Conservation (phyloP, 2,113 vertebrate species). For the Rhizomys pruinosus region DNA sequence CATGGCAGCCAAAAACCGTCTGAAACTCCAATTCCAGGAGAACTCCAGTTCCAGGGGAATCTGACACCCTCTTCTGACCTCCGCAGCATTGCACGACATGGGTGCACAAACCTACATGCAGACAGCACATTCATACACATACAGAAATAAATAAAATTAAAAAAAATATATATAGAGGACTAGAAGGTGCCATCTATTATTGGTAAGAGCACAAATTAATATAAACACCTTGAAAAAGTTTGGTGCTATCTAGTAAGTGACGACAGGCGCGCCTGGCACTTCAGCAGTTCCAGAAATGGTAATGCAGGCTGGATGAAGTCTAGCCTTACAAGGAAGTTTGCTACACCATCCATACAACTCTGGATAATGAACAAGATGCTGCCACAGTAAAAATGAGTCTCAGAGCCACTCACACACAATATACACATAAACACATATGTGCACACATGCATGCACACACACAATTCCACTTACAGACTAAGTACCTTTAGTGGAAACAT, state of each 20-base stretch:
- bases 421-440: no score
- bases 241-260: background rate
- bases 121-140: no score
- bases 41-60: no score
- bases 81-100: no score
- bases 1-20: no score
- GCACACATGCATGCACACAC: no score
- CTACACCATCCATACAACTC: background rate
- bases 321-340: no score
- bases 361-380: background rate
- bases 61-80: no score
- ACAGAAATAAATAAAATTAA: no score
- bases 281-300: background rate
- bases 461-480: background rate
- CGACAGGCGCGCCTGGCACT: accelerated
- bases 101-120: no score
- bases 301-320: background rate
- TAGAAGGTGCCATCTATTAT: background rate
- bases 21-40: no score
- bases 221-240: background rate
- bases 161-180: background rate
- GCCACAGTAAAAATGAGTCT: background rate
- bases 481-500: background rate
- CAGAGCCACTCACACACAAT: background rate
- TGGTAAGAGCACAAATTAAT: background rate